Percentiles rank a stretch among this genome's conserved stretches.
Conservation (phyloP, 2,113 vertebrate species). For the Zosterops borbonicus region DNA sequence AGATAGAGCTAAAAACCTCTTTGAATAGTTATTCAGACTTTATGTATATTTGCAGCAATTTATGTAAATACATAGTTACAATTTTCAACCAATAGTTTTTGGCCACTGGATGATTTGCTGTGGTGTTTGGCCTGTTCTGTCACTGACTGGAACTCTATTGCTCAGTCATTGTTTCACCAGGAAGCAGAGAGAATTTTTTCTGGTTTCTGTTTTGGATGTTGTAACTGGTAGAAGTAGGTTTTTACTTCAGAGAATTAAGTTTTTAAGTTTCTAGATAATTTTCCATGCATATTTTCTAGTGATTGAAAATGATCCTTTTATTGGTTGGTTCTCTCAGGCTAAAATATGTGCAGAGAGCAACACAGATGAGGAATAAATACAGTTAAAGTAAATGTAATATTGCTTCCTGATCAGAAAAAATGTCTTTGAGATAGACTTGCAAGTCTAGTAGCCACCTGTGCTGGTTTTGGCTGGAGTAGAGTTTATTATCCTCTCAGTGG, state of each 20-base stretch:
- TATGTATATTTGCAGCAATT: not conserved
- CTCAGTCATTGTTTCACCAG: not conserved
- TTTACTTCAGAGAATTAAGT: not conserved
- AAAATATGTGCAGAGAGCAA: not conserved
- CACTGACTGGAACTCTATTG: not conserved
- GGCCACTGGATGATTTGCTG: not conserved
- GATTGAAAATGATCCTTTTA: not conserved
- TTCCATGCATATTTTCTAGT: not conserved
- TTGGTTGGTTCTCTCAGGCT: not conserved
- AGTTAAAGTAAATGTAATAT: not conserved
- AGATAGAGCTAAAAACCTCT: not conserved
- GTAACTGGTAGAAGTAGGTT: not conserved
- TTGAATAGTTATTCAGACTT: not conserved
- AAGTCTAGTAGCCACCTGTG: not conserved
- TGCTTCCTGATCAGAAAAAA: not conserved
- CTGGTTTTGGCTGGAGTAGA: not conserved
- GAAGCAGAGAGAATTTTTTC: not conserved
- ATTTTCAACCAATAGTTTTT: not conserved
- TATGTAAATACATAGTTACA: not conserved
- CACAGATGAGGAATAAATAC: not conserved
- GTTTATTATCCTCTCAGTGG: not conserved
- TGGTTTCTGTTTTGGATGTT: not conserved
- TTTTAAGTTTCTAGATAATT: not conserved
- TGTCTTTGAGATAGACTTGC: not conserved
- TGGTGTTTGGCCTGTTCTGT: not conserved